Evolutionary conservation across 1,140 invertebrate species (phyloP), one percentile per base, ranked within the genome.

Genomic region (Drosophila auraria): DNA sequence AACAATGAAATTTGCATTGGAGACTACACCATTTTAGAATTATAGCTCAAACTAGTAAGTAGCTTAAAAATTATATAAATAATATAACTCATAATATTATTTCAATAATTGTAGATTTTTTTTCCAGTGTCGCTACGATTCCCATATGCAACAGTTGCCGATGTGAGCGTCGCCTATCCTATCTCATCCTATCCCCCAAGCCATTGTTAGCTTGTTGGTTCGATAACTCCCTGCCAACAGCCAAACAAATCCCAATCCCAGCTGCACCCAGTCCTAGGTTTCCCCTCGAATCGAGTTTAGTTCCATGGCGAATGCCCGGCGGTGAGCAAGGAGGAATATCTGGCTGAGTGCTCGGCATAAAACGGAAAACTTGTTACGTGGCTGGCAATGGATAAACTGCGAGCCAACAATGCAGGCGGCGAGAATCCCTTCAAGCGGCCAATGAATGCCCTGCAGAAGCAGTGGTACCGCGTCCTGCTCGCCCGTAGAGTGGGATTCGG

Each of bases 371-470:
- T 89, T 89, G 80, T 89, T 78, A 87, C 68, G 71, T 57, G 56
- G 42, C 44, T 66, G 69, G 62, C 60, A 68, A 87, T 90, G 84
- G 82, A 89, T 73, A 79, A 86, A 62, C 78, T 79, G 62, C 78
- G 87, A 69, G 56, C 56, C 63, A 89, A 75, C 70, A 62, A 65
- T 45, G 69, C 61, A 42, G 66, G 60, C 45, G 59, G 42, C 40
- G 70, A 80, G 71, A 92, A 92, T 87, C 91, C 91, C 72, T 92
- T 92, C 80, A 92, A 92, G 78, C 89, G 91, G 50, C 91, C 91
- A 33, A 92, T 92, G 91, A 92, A 92, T 86, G 63, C 86, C 40
- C 63, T 92, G 63, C 91, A 92, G 68, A 92, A 91, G 73, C 91
- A 92, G 66, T 92, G 91, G 91, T 92, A 92, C 75, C 91, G 91